Evolutionary conservation across 1,140 invertebrate species (phyloP).

Genomic region (Gyrodactylus salaris): DNA sequence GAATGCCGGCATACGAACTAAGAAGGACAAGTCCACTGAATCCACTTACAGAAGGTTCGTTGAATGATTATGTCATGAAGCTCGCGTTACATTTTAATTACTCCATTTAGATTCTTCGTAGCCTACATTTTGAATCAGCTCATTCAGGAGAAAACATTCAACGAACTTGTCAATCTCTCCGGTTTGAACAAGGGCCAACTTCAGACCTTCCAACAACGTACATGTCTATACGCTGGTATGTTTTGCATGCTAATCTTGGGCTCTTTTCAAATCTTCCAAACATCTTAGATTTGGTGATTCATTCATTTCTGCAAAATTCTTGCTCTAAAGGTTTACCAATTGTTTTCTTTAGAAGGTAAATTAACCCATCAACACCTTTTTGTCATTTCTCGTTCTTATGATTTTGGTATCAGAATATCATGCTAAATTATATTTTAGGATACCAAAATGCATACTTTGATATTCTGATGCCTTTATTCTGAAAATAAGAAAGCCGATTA

Average conservation of each 20-base stretch:
- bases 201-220: neutral
- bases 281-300: too few species aligned
- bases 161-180: neutral
- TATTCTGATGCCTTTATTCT: neutral
- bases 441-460: neutral
- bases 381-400: too few species aligned
- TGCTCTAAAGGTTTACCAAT: too few species aligned
- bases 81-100: too few species aligned
- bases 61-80: too few species aligned
- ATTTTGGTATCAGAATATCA: neutral
- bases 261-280: neutral
- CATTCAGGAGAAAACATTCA: neutral
- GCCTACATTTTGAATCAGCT: neutral
- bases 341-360: too few species aligned
- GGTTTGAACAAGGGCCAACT: neutral
- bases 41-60: too few species aligned
- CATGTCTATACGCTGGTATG: neutral
- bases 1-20: neutral
- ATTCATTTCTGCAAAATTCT: too few species aligned
- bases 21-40: too few species aligned
- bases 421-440: constrained; percentile 1
- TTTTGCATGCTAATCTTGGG: neutral
- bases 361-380: too few species aligned
- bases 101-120: neutral
- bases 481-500: neutral